phyloP scores from a whole-genome alignment of 2,888 invertebrate species.

The Euzophera pinguis region DNA sequence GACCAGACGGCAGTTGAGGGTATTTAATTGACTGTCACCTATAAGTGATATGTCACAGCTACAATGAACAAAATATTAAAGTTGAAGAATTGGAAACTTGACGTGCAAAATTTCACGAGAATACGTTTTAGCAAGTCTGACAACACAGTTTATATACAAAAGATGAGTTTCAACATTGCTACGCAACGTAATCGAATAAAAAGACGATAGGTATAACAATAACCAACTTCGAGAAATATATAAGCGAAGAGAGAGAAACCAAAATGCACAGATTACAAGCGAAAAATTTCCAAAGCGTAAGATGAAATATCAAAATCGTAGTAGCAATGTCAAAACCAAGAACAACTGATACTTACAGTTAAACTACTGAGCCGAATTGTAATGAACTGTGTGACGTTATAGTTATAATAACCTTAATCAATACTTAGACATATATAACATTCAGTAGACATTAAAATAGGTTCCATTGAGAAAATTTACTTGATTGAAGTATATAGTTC shows the following conservation, averaged over 20 bases:
- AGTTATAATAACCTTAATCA: conserved; percentile 57
- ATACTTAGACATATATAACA: conserved; percentile 78
- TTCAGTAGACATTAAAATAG: conserved; percentile 73
- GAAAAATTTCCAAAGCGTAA: conserved; percentile 21
- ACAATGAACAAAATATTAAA: conserved; percentile 11
- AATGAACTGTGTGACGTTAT: conserved; percentile 56
- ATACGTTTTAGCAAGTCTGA: conserved; percentile 40
- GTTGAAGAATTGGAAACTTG: conserved; percentile 11
- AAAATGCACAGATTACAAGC: conserved; percentile 36
- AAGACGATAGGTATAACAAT: conserved; percentile 25
- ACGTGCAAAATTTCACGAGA: conserved; percentile 19
- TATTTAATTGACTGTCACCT: conserved; percentile 68
- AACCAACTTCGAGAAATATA: conserved; percentile 73
- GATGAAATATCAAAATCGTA: conserved; percentile 30
- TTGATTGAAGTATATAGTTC: conserved; percentile 48
- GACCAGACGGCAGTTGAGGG: conserved; percentile 39
- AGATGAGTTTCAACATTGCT: conserved; percentile 73
- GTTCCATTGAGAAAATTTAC: conserved; percentile 59
- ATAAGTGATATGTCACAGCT: conserved; percentile 66
- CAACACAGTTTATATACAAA: conserved; percentile 60
- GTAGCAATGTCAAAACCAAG: conserved; percentile 77
- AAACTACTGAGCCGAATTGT: conserved; percentile 65
- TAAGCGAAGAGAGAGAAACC: conserved; percentile 27
- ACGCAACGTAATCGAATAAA: conserved; percentile 37
- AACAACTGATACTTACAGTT: conserved; percentile 48